Percentiles rank a stretch among this genome's conserved stretches.
Evolutionary conservation across 2,113 vertebrate genomes (phyloP).

Genomic region (Dascyllus trimaculatus): DNA sequence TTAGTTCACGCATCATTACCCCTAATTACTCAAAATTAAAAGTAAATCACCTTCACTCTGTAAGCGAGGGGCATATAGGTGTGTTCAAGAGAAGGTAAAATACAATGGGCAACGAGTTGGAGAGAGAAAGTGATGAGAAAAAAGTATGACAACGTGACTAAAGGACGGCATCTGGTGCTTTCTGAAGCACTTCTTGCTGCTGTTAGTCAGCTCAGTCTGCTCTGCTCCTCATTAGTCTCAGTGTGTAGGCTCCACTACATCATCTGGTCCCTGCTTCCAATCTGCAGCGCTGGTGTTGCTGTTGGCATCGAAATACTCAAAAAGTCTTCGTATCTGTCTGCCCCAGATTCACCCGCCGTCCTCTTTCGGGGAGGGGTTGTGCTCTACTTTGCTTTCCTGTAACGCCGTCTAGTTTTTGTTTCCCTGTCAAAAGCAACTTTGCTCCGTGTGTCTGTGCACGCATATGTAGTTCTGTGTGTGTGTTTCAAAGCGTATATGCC

Average conservation of each 20-base stretch:
- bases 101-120: not conserved
- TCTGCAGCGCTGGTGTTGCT: conserved; percentile 47
- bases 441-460: not conserved
- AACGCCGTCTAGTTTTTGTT: conserved; percentile 52
- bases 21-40: not conserved
- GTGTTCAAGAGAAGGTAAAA: not conserved
- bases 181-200: conserved; percentile 34
- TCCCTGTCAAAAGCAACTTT: conserved; percentile 43
- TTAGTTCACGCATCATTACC: not conserved
- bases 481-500: conserved; percentile 7
- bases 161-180: conserved; percentile 42
- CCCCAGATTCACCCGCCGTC: conserved; percentile 58
- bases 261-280: conserved; percentile 46
- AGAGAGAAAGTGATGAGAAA: conserved; percentile 10
- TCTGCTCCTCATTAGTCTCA: conserved; percentile 69
- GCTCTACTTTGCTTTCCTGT: conserved; percentile 51
- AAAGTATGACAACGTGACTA: conserved; percentile 18
- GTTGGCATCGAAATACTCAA: conserved; percentile 20
- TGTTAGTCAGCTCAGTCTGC: conserved; percentile 52
- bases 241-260: conserved; percentile 40
- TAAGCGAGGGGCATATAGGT: not conserved
- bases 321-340: conserved; percentile 47
- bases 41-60: not conserved
- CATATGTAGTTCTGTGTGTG: not conserved
- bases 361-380: conserved; percentile 32